Percentiles rank a stretch among this genome's conserved stretches.
phyloP scores from a whole-genome alignment of 2,113 vertebrate species.

The Osmerus mordax region DNA sequence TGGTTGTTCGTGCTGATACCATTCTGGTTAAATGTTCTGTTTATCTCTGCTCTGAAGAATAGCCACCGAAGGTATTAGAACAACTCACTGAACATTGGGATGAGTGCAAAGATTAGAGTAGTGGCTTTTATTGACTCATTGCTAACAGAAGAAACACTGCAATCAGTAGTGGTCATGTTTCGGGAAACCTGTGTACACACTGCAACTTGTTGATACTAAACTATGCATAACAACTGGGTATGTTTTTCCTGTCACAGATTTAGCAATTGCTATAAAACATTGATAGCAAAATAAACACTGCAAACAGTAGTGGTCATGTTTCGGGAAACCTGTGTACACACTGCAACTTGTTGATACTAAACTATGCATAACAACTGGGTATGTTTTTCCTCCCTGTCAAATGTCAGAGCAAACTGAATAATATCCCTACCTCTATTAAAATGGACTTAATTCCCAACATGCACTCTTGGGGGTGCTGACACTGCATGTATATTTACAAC shows the following conservation, averaged over 20 bases:
- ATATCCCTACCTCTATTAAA: background rate
- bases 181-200: too few species aligned
- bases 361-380: too few species aligned
- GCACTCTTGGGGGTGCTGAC: constrained; percentile 46
- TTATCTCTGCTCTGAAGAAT: background rate
- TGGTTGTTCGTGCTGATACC: constrained; percentile 16
- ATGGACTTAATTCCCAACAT: background rate
- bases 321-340: too few species aligned
- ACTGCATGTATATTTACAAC: background rate
- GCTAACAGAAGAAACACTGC: too few species aligned
- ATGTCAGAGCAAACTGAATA: too few species aligned
- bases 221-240: too few species aligned
- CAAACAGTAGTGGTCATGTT: too few species aligned
- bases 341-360: too few species aligned
- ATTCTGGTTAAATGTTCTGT: background rate
- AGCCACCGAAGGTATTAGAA: constrained; percentile 10
- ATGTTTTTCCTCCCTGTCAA: too few species aligned
- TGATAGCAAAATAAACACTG: too few species aligned
- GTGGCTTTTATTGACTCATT: constrained; percentile 23
- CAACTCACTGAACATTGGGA: constrained; percentile 10
- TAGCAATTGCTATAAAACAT: background rate
- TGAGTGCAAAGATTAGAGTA: constrained; percentile 40
- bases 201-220: too few species aligned
- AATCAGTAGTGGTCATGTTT: too few species aligned
- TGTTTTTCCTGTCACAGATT: background rate